Conservation (phyloP, 2,797 vertebrate species). For the Pseudochirops corinnae region DNA sequence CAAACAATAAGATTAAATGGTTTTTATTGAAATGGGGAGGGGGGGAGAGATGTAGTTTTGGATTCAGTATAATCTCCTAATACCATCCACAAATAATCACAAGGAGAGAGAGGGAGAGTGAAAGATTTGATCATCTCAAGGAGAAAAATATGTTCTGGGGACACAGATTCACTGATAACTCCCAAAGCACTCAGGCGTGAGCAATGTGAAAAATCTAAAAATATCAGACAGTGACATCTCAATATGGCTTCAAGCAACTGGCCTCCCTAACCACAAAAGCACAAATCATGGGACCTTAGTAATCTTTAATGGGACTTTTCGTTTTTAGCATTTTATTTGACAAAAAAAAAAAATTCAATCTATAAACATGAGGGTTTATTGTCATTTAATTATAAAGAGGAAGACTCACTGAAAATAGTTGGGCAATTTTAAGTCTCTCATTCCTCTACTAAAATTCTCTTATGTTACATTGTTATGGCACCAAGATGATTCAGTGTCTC, state of each 20-base stretch:
- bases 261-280: background rate
- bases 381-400: conserved; percentile 16
- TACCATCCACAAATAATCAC: background rate
- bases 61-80: conserved; percentile 11
- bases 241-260: conserved; percentile 61
- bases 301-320: conserved; percentile 32
- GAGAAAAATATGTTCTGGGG: conserved; percentile 60
- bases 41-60: conserved; percentile 40
- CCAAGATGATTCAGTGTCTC: background rate
- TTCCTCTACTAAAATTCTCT: background rate
- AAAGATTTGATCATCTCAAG: conserved; percentile 65
- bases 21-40: conserved; percentile 25
- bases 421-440: background rate
- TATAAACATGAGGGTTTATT: background rate
- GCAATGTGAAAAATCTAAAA: conserved; percentile 70
- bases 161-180: conserved; percentile 70
- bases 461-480: background rate
- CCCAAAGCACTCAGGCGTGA: conserved; percentile 66
- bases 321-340: background rate
- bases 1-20: background rate
- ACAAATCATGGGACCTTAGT: conserved; percentile 1
- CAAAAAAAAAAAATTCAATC: background rate
- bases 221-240: conserved; percentile 62
- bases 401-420: background rate
- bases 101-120: background rate